A percentile compares a stretch with the other conserved stretches of the same genome.
These are phyloP conservation scores for Thalassoma bifasciatum DNA, from an alignment of 2,113 vertebrate species.

Conservation along the genomic window DNA sequence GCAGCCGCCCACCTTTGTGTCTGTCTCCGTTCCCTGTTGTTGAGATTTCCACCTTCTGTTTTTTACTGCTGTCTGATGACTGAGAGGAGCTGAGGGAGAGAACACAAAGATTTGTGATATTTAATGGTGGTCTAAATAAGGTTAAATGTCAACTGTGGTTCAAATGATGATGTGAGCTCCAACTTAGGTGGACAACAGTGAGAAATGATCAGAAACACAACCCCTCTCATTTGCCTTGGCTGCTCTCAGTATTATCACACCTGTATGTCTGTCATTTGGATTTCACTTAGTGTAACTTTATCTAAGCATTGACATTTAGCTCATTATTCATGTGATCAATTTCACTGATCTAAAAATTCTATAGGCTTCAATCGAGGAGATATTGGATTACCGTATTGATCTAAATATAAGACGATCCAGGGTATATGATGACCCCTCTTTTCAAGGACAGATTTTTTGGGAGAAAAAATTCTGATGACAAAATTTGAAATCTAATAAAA, in stretches of 20 bases:
- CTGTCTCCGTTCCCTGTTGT: conserved; percentile 66
- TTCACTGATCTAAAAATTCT: not conserved
- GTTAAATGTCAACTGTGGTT: not conserved
- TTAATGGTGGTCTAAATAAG: not conserved
- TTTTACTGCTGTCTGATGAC: conserved; percentile 91
- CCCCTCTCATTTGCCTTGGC: not conserved
- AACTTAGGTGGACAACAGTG: not conserved
- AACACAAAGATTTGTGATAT: not conserved
- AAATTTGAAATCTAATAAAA: no score
- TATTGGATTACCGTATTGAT: not conserved
- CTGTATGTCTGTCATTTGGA: not conserved
- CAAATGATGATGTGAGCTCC: not conserved
- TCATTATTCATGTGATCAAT: not conserved
- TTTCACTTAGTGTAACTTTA: no score
- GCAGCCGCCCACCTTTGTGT: conserved; percentile 73
- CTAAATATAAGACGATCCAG: no score
- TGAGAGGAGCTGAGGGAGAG: conserved; percentile 85
- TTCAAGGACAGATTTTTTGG: no score
- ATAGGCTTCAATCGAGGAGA: not conserved
- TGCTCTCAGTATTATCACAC: not conserved
- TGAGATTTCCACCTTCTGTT: conserved; percentile 88
- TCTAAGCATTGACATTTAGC: no score
- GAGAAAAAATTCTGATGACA: no score
- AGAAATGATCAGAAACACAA: not conserved
- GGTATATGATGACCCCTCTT: no score